These are phyloP conservation scores for Aplidium turbinatum DNA, from an alignment of 23 tunicate species.

Conservation along the genomic window DNA sequence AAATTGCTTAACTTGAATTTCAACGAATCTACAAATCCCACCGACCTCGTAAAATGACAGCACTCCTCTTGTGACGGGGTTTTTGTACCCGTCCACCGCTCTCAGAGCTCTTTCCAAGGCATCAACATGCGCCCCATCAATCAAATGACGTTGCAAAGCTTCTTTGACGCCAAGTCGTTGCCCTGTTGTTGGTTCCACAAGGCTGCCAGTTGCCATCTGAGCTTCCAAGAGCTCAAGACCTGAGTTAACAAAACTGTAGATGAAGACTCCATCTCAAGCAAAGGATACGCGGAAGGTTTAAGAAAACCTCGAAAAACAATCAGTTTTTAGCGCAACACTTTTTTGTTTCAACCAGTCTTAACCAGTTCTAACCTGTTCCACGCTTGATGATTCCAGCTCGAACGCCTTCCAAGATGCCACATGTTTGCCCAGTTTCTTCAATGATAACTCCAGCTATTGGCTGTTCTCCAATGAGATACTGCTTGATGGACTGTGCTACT, in stretches of 20 bases:
- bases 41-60: slow-evolving; percentile 75
- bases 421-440: slow-evolving; percentile 71
- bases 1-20: too few species aligned
- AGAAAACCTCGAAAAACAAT: too few species aligned
- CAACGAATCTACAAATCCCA: too few species aligned
- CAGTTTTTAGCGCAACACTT: too few species aligned
- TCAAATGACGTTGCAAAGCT: slow-evolving; percentile 45
- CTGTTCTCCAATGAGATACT: slow-evolving; percentile 85
- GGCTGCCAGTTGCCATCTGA: slow-evolving; percentile 81
- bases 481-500: slow-evolving; percentile 53
- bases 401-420: slow-evolving; percentile 66
- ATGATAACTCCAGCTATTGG: slow-evolving; percentile 83
- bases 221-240: slow-evolving; percentile 87
- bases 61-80: slow-evolving; percentile 60
- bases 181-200: slow-evolving; percentile 70
- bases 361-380: slow-evolving; percentile 91
- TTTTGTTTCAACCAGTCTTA: too few species aligned
- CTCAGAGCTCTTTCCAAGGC: slow-evolving; percentile 82
- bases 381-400: slow-evolving; percentile 78
- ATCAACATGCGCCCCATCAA: slow-evolving; percentile 72
- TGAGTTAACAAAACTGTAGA: too few species aligned
- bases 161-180: slow-evolving; percentile 52
- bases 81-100: slow-evolving; percentile 80
- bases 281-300: too few species aligned
- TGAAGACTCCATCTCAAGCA: too few species aligned